Evolutionary conservation across 92 coral and sea anemone species (phyloP).

Genomic region (Porites cylindrica): DNA sequence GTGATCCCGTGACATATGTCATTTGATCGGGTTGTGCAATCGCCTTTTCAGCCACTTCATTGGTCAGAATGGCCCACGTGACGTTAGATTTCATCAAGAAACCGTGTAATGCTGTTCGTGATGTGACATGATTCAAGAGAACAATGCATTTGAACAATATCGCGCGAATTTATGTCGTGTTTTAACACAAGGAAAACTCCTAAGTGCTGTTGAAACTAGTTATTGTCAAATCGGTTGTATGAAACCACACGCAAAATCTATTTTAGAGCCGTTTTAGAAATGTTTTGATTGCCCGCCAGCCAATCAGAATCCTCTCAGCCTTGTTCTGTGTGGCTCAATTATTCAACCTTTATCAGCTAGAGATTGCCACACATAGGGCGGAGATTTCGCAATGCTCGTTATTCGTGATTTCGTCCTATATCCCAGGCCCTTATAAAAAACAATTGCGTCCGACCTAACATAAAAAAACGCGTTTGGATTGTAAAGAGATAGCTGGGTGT

Average conservation of each 20-base stretch:
- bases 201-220: conserved; percentile 7
- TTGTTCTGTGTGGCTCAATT: background rate
- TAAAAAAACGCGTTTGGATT: background rate
- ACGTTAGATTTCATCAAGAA: conserved; percentile 7
- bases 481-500: too few species aligned
- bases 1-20: conserved; percentile 95
- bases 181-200: conserved; percentile 23
- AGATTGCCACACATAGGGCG: conserved; percentile 35
- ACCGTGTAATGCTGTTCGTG: conserved; percentile 28
- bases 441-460: background rate
- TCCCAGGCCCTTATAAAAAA: background rate
- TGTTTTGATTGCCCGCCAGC: conserved; percentile 16
- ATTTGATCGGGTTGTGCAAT: conserved; percentile 71
- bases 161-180: conserved; percentile 23
- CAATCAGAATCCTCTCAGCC: background rate
- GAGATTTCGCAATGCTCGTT: conserved; percentile 37
- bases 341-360: conserved; percentile 10
- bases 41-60: conserved; percentile 28
- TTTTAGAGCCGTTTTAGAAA: conserved; percentile 1
- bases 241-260: conserved; percentile 2
- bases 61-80: conserved; percentile 42
- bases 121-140: conserved; percentile 41
- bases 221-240: conserved; percentile 4
- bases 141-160: conserved; percentile 33
- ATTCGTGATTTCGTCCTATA: background rate